phyloP scores from a whole-genome alignment of 2,797 vertebrate species.

The Micrastur ruficollis region DNA sequence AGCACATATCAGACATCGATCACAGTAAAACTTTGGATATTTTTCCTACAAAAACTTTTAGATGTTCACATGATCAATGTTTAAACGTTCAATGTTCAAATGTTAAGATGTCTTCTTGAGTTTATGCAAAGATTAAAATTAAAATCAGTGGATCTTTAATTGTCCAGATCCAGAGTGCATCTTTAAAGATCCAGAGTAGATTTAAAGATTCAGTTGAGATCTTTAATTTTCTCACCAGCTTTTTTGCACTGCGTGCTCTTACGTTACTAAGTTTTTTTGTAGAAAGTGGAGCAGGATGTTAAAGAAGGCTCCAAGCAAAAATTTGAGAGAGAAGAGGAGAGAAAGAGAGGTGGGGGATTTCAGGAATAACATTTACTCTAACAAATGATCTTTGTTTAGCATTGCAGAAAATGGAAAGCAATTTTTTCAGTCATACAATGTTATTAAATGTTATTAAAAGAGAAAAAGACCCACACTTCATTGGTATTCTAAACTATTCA shows the following conservation, averaged over 20 bases:
- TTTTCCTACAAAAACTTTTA: neutral
- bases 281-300: neutral
- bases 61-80: neutral
- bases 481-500: neutral
- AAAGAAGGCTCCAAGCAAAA: neutral
- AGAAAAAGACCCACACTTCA: neutral
- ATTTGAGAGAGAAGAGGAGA: neutral
- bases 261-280: neutral
- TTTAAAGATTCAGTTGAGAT: neutral
- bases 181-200: neutral
- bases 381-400: neutral
- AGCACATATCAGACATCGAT: neutral
- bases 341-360: neutral
- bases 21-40: neutral
- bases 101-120: neutral
- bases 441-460: neutral
- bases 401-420: neutral
- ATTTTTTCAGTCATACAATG: neutral
- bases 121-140: neutral
- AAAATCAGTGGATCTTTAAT: neutral
- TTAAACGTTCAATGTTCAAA: neutral
- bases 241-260: neutral
- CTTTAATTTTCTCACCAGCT: neutral
- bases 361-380: neutral
- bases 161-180: neutral